These are phyloP conservation scores for Graphium colonna DNA, from an alignment of 2,888 invertebrate species.

Conservation along the genomic window DNA sequence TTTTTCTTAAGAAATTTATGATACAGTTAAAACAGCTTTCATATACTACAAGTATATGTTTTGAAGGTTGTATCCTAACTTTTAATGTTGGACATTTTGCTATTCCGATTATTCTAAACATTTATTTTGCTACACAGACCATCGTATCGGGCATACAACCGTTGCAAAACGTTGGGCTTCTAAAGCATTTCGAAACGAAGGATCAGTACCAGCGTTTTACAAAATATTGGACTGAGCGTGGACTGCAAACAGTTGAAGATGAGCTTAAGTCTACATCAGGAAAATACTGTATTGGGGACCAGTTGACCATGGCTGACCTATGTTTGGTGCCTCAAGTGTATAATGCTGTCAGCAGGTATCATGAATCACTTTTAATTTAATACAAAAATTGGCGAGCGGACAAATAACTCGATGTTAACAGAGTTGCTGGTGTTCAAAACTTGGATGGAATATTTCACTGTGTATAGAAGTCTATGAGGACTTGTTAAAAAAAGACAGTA, in stretches of 20 bases:
- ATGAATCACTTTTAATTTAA: no score
- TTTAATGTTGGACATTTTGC: not conserved
- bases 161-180: constrained; percentile 81
- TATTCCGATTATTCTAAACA: constrained; percentile 40
- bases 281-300: constrained; percentile 80
- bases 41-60: no score
- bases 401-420: no score
- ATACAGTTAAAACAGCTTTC: no score
- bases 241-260: constrained; percentile 79
- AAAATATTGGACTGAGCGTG: constrained; percentile 72
- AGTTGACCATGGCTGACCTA: constrained; percentile 83
- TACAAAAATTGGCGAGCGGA: no score
- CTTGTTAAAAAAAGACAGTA: no score
- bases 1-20: no score
- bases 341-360: constrained; percentile 79
- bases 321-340: constrained; percentile 84
- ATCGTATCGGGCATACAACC: constrained; percentile 85
- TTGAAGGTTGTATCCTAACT: no score
- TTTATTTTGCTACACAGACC: constrained; percentile 51
- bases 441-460: no score
- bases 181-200: constrained; percentile 56
- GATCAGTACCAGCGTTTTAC: constrained; percentile 70
- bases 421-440: no score
- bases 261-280: constrained; percentile 66
- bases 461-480: no score